Conservation (phyloP, 2,113 vertebrate species). For the Sturnus vulgaris region DNA sequence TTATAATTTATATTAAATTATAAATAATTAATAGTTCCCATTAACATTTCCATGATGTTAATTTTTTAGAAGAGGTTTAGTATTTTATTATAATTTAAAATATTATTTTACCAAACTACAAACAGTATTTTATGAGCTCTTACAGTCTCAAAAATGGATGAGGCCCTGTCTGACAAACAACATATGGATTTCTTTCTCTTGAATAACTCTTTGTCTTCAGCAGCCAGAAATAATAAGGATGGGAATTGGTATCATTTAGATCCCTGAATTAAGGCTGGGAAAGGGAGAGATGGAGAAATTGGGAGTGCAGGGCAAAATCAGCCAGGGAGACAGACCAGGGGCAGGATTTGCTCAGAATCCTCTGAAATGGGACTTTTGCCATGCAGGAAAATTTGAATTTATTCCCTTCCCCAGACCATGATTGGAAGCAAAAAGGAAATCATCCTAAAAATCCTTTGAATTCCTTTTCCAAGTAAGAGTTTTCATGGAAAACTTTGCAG, state of each 20-base stretch:
- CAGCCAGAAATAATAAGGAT: neutral
- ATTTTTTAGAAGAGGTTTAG: neutral
- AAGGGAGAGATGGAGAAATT: neutral
- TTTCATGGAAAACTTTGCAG: neutral
- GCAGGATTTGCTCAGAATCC: neutral
- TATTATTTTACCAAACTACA: neutral
- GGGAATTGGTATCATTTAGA: neutral
- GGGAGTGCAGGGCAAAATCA: neutral
- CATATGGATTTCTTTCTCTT: neutral
- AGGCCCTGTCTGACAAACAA: neutral
- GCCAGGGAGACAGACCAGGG: neutral
- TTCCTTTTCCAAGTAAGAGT: neutral
- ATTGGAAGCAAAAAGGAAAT: neutral
- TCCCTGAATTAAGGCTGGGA: neutral
- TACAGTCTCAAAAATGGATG: rapidly evolving
- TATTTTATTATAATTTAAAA: neutral
- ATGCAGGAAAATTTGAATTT: neutral
- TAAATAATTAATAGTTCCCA: neutral
- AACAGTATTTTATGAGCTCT: neutral
- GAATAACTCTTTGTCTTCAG: neutral
- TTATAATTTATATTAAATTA: neutral
- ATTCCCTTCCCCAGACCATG: neutral
- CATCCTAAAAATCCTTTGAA: rapidly evolving
- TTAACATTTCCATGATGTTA: neutral
- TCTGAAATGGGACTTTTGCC: neutral